Evolutionary conservation across 2,888 invertebrate genomes (phyloP).

Genomic region (Drosophila incognita): DNA sequence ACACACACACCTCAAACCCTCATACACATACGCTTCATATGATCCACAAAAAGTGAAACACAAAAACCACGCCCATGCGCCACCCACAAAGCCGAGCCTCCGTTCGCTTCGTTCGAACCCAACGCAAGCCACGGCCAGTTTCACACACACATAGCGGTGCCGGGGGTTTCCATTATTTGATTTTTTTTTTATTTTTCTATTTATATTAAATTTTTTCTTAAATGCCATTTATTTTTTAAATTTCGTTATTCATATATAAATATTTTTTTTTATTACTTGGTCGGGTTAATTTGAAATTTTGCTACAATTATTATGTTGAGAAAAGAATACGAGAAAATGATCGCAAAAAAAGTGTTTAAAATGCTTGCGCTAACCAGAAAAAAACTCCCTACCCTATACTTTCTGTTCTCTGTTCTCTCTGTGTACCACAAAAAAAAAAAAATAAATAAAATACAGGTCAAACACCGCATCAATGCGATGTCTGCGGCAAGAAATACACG

Average conservation of each 20-base stretch:
- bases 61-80: slow-evolving; percentile 69
- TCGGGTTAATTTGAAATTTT: slow-evolving; percentile 38
- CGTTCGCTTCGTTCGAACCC: slow-evolving; percentile 79
- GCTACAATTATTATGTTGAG: slow-evolving; percentile 4
- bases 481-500: slow-evolving; percentile 95
- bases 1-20: slow-evolving; percentile 21
- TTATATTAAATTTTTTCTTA: neutral
- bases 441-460: slow-evolving; percentile 87
- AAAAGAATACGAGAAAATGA: slow-evolving; percentile 21
- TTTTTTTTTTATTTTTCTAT: slow-evolving; percentile 19
- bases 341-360: slow-evolving; percentile 21
- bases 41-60: slow-evolving; percentile 26
- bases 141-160: slow-evolving; percentile 76
- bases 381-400: slow-evolving; percentile 52
- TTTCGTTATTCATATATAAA: slow-evolving; percentile 13
- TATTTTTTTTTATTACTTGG: slow-evolving; percentile 25
- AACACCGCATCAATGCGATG: slow-evolving; percentile 94
- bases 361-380: slow-evolving; percentile 47
- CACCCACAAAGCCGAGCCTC: slow-evolving; percentile 68
- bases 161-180: slow-evolving; percentile 49
- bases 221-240: slow-evolving; percentile 9
- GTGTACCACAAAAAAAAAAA: slow-evolving; percentile 16
- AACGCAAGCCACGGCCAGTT: slow-evolving; percentile 79
- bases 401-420: slow-evolving; percentile 55
- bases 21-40: slow-evolving; percentile 41